Percentiles rank a stretch among this genome's conserved stretches.
These are phyloP conservation scores for Peromyscus leucopus DNA, from an alignment of 2,113 vertebrate species.

Conservation along the genomic window DNA sequence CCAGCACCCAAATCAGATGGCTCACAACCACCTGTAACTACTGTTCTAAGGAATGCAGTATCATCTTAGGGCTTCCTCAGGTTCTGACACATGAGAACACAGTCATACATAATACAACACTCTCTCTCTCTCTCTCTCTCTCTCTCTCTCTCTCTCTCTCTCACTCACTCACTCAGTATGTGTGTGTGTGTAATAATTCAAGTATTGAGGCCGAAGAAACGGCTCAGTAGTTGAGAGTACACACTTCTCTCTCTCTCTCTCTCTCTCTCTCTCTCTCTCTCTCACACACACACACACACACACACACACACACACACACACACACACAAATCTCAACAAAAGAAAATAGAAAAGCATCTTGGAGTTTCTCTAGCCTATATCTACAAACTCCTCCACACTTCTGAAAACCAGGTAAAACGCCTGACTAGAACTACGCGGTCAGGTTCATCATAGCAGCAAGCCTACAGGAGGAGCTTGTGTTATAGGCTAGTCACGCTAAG, in stretches of 20 bases:
- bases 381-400: neutral
- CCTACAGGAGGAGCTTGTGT: no score
- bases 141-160: neutral
- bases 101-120: neutral
- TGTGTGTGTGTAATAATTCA: no score
- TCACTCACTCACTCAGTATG: no score
- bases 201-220: no score
- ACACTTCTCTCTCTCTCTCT: neutral
- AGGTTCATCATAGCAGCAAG: neutral
- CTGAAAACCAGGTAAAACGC: neutral
- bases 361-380: neutral
- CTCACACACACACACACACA: neutral
- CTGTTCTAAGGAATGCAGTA: neutral
- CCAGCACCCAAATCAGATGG: neutral
- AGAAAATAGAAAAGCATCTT: neutral
- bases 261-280: neutral
- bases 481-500: no score
- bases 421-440: neutral
- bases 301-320: neutral
- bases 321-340: neutral
- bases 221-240: no score
- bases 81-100: neutral
- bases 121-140: neutral
- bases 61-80: neutral
- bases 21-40: neutral